A percentile compares a stretch with the other conserved stretches of the same genome.
Conservation (phyloP, 2,113 vertebrate genomes). For the Pygoscelis antarcticus region DNA sequence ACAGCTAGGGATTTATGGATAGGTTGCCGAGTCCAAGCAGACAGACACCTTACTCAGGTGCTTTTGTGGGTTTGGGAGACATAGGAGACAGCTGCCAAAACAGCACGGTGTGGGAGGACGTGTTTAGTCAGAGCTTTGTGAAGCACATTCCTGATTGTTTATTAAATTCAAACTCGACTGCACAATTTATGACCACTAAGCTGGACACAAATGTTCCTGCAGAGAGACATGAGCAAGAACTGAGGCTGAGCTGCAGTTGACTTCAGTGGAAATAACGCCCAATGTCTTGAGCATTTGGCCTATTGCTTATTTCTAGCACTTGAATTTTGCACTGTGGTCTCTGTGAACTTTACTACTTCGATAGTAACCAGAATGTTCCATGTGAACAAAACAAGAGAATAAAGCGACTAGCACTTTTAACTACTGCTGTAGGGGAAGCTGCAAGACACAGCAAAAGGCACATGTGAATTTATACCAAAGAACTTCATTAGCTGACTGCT, state of each 20-base stretch:
- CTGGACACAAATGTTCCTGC: neutral
- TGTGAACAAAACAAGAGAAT: neutral
- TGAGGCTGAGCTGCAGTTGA: neutral
- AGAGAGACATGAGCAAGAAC: rapidly evolving
- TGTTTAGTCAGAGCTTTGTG: neutral
- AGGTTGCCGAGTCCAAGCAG: neutral
- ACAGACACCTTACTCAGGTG: neutral
- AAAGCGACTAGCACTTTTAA: neutral
- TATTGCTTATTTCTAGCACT: slow-evolving; percentile 14
- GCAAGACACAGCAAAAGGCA: neutral
- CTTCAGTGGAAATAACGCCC: neutral
- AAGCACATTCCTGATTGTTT: neutral
- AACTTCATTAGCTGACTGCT: neutral
- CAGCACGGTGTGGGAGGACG: neutral
- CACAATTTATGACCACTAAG: neutral
- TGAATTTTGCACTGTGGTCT: neutral
- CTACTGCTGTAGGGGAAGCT: neutral
- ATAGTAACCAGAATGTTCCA: neutral
- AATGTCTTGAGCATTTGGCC: neutral
- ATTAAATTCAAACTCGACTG: neutral
- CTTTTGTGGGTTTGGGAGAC: neutral
- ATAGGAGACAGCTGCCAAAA: neutral
- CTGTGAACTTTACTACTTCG: slow-evolving; percentile 9
- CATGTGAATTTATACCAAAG: neutral
- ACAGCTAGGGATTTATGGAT: slow-evolving; percentile 18